Evolutionary conservation across 2,113 vertebrate species (phyloP), one percentile per base, ranked within the genome.

Genomic region (Poeciliopsis turrubarensis): DNA sequence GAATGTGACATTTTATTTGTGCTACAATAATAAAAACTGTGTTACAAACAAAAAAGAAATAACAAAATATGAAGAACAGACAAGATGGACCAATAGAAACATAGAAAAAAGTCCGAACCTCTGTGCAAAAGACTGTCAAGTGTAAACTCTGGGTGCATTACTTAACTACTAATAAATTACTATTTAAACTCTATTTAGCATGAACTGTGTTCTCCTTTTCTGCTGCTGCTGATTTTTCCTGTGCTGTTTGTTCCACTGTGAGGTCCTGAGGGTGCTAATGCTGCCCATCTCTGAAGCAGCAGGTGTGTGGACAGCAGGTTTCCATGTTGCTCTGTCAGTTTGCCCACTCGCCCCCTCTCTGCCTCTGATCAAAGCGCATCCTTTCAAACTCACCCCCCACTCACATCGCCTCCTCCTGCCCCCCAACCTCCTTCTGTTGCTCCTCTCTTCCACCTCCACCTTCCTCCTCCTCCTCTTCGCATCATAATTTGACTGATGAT

Each of bases 401-500:
- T 57, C 25, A 57, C n/a, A 57, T 37, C 13, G 4, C 51, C 68
- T 27, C 65, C 37, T 39, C 60, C 26, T 65, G 51, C 65, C 65
- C 60, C 30, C 44, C 34, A 65, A 67, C 83, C 72, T 85, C 83
- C 91, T 88, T 85, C 87, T 88, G 87, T 77, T 83, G 73, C 69
- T 78, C 85, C 72, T 72, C 77, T 82, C 80, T 41, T 74, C 69
- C 75, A 78, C 86, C 72, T 87, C 73, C 83, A 41, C 60, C 88
- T 78, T 79, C 84, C 70, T 76, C 70, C 63, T 66, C 51, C n/a
- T 80, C 81, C 78, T 81, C 14, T 73, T 79, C 77, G 79, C 78
- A 81, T 91, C 90, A 89, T 94, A 94, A 95, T 95, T 93, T 94
- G 92, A 94, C 93, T 94, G 94, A 95, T 95, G 93, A 95, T 95